These are phyloP conservation scores for Allobates femoralis DNA, from an alignment of 2,797 vertebrate genomes.

Conservation along the genomic window DNA sequence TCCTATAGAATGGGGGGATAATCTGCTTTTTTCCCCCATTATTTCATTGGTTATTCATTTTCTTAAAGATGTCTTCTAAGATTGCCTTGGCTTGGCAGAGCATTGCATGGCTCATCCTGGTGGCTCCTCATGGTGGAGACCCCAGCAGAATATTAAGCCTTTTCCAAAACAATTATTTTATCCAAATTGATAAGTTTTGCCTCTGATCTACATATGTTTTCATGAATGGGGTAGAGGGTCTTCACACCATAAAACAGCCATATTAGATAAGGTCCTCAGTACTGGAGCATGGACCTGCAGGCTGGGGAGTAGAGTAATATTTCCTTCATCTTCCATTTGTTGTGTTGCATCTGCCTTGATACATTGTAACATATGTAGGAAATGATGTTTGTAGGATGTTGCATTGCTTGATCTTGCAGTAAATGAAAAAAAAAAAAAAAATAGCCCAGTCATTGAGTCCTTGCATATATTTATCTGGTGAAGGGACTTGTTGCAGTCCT, in stretches of 20 bases:
- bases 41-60: constrained; percentile 43
- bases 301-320: constrained; percentile 66
- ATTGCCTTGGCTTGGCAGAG: constrained; percentile 41
- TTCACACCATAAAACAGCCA: constrained; percentile 80
- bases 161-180: constrained; percentile 65
- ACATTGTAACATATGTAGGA: neutral
- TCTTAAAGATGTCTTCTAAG: constrained; percentile 54
- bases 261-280: constrained; percentile 78
- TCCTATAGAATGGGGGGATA: neutral
- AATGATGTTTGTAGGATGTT: neutral
- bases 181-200: constrained; percentile 70
- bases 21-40: neutral
- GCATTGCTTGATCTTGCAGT: neutral
- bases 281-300: constrained; percentile 67
- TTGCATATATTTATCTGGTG: neutral
- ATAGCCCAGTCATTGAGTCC: constrained; percentile 26
- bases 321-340: constrained; percentile 52
- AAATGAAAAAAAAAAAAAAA: neutral
- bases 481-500: constrained; percentile 6
- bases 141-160: constrained; percentile 46
- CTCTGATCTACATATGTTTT: constrained; percentile 67
- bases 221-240: constrained; percentile 66
- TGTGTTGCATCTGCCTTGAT: constrained; percentile 42
- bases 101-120: constrained; percentile 63
- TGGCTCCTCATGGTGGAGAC: constrained; percentile 46